phyloP scores from a whole-genome alignment of 2,888 invertebrate genomes.

The Ditula angustiorana region DNA sequence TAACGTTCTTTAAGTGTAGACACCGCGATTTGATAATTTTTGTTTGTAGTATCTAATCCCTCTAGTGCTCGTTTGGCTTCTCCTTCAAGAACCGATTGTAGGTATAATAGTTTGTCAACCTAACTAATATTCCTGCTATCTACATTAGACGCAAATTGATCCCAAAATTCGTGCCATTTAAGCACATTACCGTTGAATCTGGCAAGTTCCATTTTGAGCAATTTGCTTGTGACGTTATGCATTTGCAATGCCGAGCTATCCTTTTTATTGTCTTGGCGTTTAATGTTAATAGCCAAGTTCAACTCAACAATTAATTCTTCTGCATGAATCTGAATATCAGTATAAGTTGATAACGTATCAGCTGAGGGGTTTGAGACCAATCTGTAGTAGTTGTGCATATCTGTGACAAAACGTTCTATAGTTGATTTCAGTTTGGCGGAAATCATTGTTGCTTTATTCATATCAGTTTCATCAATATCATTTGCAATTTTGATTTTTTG shows the following conservation, averaged over 20 bases:
- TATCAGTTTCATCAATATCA: not conserved
- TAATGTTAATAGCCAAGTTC: not conserved
- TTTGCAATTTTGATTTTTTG: not conserved
- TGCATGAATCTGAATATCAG: not conserved
- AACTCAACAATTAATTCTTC: slow-evolving; percentile 3
- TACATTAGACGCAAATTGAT: slow-evolving; percentile 45
- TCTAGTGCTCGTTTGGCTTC: slow-evolving; percentile 41
- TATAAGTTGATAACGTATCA: not conserved
- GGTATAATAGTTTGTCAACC: slow-evolving; percentile 46
- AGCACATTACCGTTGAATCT: slow-evolving; percentile 45
- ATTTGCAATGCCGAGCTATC: too few species aligned
- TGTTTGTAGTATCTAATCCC: slow-evolving; percentile 42
- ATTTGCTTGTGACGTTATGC: too few species aligned
- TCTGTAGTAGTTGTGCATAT: not conserved
- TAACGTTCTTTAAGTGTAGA: slow-evolving; percentile 36
- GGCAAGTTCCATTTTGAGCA: slow-evolving; percentile 40
- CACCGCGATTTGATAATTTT: slow-evolving; percentile 43
- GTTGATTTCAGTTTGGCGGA: not conserved
- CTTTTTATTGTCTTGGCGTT: not conserved
- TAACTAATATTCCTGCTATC: slow-evolving; percentile 40
- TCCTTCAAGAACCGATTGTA: slow-evolving; percentile 43
- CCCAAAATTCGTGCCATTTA: slow-evolving; percentile 47
- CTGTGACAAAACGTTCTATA: slow-evolving; percentile 8
- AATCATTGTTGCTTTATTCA: not conserved
- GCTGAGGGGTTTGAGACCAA: not conserved